These are phyloP conservation scores for Hipposideros armiger DNA, from an alignment of 2,113 vertebrate species.

Conservation along the genomic window DNA sequence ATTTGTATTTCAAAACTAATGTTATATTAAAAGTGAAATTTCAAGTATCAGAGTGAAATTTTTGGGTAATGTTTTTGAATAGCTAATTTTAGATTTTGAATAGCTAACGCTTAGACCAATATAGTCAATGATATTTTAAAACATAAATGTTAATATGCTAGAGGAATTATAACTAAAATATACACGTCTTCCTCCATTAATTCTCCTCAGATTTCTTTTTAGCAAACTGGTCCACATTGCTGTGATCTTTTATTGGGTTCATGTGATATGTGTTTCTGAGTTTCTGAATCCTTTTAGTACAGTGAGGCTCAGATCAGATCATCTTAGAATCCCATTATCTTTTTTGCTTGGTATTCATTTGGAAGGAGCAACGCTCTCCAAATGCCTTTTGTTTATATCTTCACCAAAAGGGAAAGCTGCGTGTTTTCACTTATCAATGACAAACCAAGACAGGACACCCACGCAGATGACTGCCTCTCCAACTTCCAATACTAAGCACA, in stretches of 20 bases:
- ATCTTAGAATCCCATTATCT: not conserved
- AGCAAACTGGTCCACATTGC: not conserved
- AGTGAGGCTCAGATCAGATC: not conserved
- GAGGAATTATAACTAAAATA: not conserved
- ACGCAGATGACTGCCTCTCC: not conserved
- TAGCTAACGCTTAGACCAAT: not conserved
- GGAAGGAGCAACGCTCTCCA: constrained; percentile 25
- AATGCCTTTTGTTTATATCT: constrained; percentile 24
- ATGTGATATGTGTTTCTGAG: not conserved
- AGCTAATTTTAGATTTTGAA: not conserved
- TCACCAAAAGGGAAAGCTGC: not conserved
- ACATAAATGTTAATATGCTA: not conserved
- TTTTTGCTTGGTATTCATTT: constrained; percentile 39
- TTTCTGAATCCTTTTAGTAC: constrained; percentile 10
- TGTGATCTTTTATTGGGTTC: constrained; percentile 15
- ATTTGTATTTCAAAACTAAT: constrained; percentile 42
- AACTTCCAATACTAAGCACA: not conserved
- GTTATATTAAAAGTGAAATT: constrained; percentile 37
- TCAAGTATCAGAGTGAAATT: constrained; percentile 34
- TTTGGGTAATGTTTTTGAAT: constrained; percentile 6
- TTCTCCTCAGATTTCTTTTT: not conserved
- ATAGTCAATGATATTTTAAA: constrained; percentile 18
- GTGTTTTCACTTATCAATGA: constrained; percentile 19
- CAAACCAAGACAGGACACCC: not conserved
- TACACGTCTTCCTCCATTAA: not conserved